Percentiles rank a stretch among this genome's conserved stretches.
Conservation (phyloP, 2,888 invertebrate species). For the Tachina grossa region DNA sequence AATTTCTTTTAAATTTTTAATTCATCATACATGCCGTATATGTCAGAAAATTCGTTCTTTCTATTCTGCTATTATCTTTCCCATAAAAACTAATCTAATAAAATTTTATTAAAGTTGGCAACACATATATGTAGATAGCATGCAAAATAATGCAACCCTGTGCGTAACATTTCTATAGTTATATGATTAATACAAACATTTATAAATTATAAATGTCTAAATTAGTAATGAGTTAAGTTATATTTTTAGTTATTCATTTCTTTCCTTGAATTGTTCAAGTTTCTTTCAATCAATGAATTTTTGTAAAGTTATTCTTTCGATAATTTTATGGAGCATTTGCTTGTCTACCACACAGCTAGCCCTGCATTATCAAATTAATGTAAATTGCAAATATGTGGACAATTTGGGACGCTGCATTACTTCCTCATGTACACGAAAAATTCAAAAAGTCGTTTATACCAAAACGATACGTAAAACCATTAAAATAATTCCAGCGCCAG, state of each 20-base stretch:
- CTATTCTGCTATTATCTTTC: not conserved
- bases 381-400: slow-evolving; percentile 46
- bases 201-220: too few species aligned
- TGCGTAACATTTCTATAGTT: not conserved
- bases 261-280: not conserved
- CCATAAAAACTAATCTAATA: not conserved
- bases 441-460: slow-evolving; percentile 38
- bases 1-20: slow-evolving; percentile 76
- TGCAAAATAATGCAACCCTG: slow-evolving; percentile 33
- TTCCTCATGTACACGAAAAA: not conserved
- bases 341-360: not conserved
- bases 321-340: slow-evolving; percentile 2
- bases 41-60: slow-evolving; percentile 12
- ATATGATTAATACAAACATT: not conserved
- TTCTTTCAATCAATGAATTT: slow-evolving; percentile 16
- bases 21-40: slow-evolving; percentile 70
- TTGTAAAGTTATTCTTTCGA: not conserved
- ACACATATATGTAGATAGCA: not conserved
- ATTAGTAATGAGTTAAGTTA: not conserved
- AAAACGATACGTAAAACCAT: slow-evolving; percentile 27
- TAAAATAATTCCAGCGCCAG: slow-evolving; percentile 1
- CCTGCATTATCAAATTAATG: not conserved
- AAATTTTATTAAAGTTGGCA: not conserved
- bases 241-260: not conserved
- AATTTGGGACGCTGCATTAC: slow-evolving; percentile 21